Conservation (phyloP, 2,888 invertebrate genomes). For the Drosophila austrosaltans region DNA sequence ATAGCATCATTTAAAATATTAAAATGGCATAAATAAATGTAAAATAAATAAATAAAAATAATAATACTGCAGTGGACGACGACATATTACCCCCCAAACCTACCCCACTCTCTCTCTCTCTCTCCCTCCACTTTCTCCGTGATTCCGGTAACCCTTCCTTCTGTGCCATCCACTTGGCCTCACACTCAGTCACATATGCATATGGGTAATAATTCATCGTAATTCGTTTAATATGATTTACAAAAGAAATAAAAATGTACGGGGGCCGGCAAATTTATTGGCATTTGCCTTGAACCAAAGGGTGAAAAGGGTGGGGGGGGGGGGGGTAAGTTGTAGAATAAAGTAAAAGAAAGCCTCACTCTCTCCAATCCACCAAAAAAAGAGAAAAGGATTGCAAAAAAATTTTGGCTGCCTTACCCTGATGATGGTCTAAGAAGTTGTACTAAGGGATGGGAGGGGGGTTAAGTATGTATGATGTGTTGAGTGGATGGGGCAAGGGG, state of each 20-base stretch:
- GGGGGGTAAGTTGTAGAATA: neutral
- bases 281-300: conserved; percentile 44
- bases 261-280: conserved; percentile 57
- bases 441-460: neutral
- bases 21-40: conserved; percentile 73
- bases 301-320: neutral
- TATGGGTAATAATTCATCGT: conserved; percentile 68
- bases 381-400: neutral
- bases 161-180: neutral
- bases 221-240: conserved; percentile 76
- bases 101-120: neutral
- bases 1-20: conserved; percentile 77
- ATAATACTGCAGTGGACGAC: conserved; percentile 64
- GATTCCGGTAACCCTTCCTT: neutral
- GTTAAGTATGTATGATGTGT: conserved; percentile 6
- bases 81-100: neutral
- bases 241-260: conserved; percentile 45
- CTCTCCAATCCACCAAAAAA: neutral
- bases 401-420: neutral
- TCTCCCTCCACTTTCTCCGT: neutral
- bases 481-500: neutral
- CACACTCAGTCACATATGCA: conserved; percentile 41
- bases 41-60: conserved; percentile 74
- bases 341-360: neutral
- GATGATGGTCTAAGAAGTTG: no score